phyloP scores from a whole-genome alignment of 1,140 invertebrate genomes.

The Manduca sexta region DNA sequence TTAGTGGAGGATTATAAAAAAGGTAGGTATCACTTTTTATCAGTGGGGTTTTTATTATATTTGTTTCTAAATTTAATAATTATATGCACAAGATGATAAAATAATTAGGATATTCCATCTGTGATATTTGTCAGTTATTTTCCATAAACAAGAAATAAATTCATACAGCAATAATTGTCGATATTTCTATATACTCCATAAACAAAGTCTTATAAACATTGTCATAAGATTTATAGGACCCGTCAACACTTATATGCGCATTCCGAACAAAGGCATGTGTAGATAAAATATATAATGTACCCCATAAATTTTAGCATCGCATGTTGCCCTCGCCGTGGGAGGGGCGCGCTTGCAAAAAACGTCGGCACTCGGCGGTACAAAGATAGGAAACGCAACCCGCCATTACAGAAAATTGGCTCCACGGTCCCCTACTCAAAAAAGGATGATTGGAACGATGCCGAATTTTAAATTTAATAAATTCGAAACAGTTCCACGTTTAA shows the following conservation, averaged over 20 bases:
- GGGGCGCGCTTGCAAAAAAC: slow-evolving; percentile 60
- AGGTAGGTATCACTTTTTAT: too few species aligned
- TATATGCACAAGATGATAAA: too few species aligned
- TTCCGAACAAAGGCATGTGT: not conserved
- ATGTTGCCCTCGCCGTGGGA: slow-evolving; percentile 35
- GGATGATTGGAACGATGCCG: slow-evolving; percentile 23
- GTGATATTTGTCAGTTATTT: too few species aligned
- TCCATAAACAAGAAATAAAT: too few species aligned
- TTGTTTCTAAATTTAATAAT: too few species aligned
- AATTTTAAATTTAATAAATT: slow-evolving; percentile 25
- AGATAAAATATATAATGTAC: slow-evolving; percentile 20
- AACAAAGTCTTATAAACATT: too few species aligned
- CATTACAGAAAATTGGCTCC: slow-evolving; percentile 66
- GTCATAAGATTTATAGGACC: too few species aligned
- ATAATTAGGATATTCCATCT: too few species aligned
- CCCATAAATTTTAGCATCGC: slow-evolving; percentile 38
- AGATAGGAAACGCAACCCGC: slow-evolving; percentile 60
- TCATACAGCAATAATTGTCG: too few species aligned
- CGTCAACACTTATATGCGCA: not conserved
- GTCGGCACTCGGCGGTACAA: slow-evolving; percentile 53
- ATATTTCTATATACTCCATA: too few species aligned
- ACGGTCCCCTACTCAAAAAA: slow-evolving; percentile 32
- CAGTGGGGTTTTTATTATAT: too few species aligned
- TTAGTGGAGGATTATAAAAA: too few species aligned
- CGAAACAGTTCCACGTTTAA: not conserved